Evolutionary conservation across 1,140 invertebrate genomes (phyloP).

Genomic region (Maniola jurtina): DNA sequence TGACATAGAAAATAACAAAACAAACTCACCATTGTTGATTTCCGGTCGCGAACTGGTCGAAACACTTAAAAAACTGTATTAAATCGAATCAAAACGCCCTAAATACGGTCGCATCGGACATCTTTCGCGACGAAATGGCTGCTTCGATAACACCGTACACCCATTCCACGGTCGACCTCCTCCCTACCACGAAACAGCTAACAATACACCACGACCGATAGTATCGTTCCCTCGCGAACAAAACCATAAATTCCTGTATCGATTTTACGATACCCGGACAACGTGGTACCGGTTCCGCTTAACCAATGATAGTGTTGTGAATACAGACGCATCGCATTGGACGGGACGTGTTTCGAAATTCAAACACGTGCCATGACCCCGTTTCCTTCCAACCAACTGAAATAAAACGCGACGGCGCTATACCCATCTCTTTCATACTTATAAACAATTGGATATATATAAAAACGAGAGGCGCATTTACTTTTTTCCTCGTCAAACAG

Average conservation of each 20-base stretch:
- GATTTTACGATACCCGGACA: constrained; percentile 46
- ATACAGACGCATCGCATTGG: constrained; percentile 68
- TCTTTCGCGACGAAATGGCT: constrained; percentile 70
- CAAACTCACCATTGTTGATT: constrained; percentile 53
- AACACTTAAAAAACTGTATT: constrained; percentile 56
- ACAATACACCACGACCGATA: constrained; percentile 36
- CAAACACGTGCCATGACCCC: constrained; percentile 74
- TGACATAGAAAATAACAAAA: constrained; percentile 42
- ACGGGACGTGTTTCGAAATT: constrained; percentile 73
- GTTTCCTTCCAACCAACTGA: constrained; percentile 47
- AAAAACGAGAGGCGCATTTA: constrained; percentile 50
- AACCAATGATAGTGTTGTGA: constrained; percentile 65
- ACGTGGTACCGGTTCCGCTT: constrained; percentile 52
- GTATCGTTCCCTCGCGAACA: constrained; percentile 33
- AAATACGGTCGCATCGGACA: constrained; percentile 60
- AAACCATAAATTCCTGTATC: constrained; percentile 41
- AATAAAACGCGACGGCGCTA: constrained; percentile 41
- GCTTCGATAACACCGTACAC: constrained; percentile 63
- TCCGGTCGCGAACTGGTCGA: constrained; percentile 39
- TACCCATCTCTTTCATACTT: constrained; percentile 52
- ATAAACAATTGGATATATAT: constrained; percentile 36
- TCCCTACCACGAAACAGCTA: constrained; percentile 47
- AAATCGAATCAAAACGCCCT: constrained; percentile 66
- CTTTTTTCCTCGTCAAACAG: constrained; percentile 49
- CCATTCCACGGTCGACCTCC: constrained; percentile 43